phyloP scores from a whole-genome alignment of 2,113 vertebrate species.

The Tragulus kanchil region DNA sequence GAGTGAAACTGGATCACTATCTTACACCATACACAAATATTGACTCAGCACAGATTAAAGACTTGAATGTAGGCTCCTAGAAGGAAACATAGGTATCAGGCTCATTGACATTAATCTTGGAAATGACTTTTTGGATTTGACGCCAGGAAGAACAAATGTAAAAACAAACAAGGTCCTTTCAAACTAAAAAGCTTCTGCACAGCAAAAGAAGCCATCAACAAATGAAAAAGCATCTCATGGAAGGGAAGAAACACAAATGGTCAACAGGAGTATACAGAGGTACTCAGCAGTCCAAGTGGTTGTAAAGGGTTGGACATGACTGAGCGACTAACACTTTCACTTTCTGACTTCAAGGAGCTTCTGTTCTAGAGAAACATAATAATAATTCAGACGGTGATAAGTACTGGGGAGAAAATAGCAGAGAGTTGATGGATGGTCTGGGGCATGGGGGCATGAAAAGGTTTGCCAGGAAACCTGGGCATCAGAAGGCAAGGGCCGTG shows the following conservation, averaged over 20 bases:
- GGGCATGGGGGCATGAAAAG: background rate
- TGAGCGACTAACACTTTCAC: no score
- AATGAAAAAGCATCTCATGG: background rate
- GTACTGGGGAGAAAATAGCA: no score
- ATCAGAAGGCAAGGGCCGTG: background rate
- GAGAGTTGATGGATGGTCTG: background rate
- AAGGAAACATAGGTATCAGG: background rate
- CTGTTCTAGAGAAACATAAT: no score
- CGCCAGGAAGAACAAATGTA: background rate
- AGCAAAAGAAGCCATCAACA: background rate
- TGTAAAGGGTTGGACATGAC: no score
- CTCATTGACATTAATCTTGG: background rate
- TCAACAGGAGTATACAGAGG: no score
- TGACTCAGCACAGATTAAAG: background rate
- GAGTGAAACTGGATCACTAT: background rate
- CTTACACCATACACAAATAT: background rate
- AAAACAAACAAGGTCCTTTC: background rate
- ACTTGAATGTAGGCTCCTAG: background rate
- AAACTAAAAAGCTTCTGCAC: background rate
- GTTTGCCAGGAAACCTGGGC: background rate
- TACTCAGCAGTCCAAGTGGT: background rate
- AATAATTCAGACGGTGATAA: no score
- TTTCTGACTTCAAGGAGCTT: no score
- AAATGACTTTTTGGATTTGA: background rate
- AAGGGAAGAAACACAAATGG: background rate